Evolutionary conservation across 2,113 vertebrate species (phyloP).

Genomic region (Pollimyrus isidori): DNA sequence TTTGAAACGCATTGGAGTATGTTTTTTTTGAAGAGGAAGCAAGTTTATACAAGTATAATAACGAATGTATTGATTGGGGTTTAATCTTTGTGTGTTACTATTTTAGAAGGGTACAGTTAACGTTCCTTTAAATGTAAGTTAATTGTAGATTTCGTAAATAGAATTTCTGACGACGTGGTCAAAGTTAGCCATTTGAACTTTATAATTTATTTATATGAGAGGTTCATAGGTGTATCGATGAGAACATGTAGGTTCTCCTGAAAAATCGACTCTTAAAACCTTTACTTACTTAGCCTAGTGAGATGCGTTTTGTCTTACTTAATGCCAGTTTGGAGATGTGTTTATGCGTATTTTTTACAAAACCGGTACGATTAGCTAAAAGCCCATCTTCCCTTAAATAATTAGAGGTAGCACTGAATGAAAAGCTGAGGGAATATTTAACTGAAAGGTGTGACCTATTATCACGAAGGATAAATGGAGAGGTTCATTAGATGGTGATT

Average conservation of each 20-base stretch:
- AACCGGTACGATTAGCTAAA: background rate
- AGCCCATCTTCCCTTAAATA: background rate
- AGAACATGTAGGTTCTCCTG: background rate
- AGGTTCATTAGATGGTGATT: background rate
- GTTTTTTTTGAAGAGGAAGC: background rate
- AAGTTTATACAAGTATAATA: background rate
- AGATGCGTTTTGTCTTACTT: background rate
- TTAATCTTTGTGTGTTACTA: background rate
- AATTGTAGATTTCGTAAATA: background rate
- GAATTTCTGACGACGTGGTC: background rate
- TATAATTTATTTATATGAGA: background rate
- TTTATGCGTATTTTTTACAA: background rate
- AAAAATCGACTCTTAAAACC: background rate
- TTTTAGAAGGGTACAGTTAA: background rate
- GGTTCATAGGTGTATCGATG: background rate
- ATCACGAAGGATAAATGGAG: background rate
- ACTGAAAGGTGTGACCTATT: background rate
- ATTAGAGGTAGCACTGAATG: background rate
- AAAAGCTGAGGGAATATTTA: background rate
- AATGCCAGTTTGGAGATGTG: background rate
- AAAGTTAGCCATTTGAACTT: background rate
- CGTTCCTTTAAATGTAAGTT: background rate
- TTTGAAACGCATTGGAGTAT: conserved; percentile 52
- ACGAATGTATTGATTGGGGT: background rate
- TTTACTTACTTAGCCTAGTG: background rate